Evolutionary conservation across 2,888 invertebrate genomes (phyloP), one percentile per base, ranked within the genome.

Genomic region (Laothoe populi): DNA sequence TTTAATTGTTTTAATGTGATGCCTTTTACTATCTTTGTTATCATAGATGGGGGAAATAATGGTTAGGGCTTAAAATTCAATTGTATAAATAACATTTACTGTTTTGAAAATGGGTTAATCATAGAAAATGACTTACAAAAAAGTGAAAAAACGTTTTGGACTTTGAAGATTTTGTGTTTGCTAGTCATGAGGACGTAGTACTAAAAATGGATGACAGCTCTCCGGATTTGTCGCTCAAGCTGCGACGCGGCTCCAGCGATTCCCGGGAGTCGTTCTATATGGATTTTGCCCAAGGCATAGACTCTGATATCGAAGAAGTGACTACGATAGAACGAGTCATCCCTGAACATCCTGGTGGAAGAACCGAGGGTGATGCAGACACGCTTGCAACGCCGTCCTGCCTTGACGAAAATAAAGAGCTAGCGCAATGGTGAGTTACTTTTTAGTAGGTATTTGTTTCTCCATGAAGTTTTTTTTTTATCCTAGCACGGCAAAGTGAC

Each of bases 241-340:
- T 97, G 83, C 95, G 97, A 73, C 95, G 97, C 64, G 97, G 97
- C 60, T 97, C 97, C 42, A 97, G 96, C 83, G 97, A 97, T 88
- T 97, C 97, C 40, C 94, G 97, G 69, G 97, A 97, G 86, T 97
- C 97, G 62, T 97, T 97, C 86, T 97, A 97, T 81, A 97, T 97
- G 97, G 97, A 97, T 90, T 97, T 97, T 83, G 97, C 97, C 77
- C 96, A 96, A 92, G 97, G 97, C 65, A 97, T 97, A 83, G 97
- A 97, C 88, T 97, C 97, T 21, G 97, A 97, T 82, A 97, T 97
- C 77, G 97, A 97, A 84, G 97, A 97, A 87, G 96, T 97, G 80
- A 95, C 96, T 53, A 96, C 96, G 62, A 95, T 95, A 58, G 94
- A 94, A 75, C 93, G 94, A 53, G 88, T 92, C 64, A 93, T 93